Conservation (phyloP, 2,888 invertebrate species). For the Drosophila anomalata region DNA sequence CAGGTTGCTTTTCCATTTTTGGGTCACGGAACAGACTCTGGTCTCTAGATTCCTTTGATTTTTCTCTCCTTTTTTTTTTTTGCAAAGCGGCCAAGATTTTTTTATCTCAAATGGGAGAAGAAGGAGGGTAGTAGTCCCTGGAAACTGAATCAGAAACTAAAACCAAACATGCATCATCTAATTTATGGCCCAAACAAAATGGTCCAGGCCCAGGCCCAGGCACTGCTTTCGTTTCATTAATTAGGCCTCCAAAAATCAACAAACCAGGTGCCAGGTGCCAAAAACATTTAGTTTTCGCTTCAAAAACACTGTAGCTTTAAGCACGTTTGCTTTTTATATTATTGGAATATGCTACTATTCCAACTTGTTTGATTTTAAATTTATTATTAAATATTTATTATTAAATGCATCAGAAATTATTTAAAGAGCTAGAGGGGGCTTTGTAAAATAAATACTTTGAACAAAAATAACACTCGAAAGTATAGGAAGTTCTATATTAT, state of each 20-base stretch:
- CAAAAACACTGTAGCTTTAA: background rate
- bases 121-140: background rate
- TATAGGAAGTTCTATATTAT: no score
- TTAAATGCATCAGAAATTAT: no score
- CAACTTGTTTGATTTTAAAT: background rate
- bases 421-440: no score
- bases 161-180: constrained; percentile 41
- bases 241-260: constrained; percentile 66
- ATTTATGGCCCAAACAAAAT: constrained; percentile 32
- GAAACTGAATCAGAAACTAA: constrained; percentile 18
- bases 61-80: no score
- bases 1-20: no score
- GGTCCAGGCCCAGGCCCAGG: constrained; percentile 11
- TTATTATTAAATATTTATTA: background rate
- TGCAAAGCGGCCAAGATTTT: background rate
- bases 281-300: background rate
- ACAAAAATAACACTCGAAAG: no score
- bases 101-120: constrained; percentile 1
- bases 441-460: no score
- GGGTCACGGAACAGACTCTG: no score
- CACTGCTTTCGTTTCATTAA: constrained; percentile 66
- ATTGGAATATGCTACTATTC: no score
- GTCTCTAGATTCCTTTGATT: no score
- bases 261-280: constrained; percentile 29
- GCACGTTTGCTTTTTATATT: background rate